Base-by-base conservation (phyloP, 2,797 vertebrate species). In the Craterocephalus amniculus region DNA sequence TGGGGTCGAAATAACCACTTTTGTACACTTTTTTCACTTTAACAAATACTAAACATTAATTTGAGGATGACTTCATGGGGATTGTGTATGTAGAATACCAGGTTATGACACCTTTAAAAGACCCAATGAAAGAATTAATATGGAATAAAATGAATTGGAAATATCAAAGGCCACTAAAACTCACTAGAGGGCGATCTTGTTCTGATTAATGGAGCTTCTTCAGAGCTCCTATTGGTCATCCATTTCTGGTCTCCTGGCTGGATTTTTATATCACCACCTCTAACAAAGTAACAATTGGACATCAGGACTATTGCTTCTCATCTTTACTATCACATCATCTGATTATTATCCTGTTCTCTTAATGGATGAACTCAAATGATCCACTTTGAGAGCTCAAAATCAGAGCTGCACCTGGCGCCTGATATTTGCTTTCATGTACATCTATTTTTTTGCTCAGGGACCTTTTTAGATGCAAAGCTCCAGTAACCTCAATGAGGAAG, bases 351-450 rank as follows among this genome's bases (percentile, higher is more conserved):
- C 2, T 51, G 10, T 51, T 24, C 10, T 51, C 48, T 24, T 22
- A 26, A 24, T 26, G 0, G 13, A 24, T 12, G 1, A 24, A 13
- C 11, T 3, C 4, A 51, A 24, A 24, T 24, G 4, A 51, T 51
- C 22, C 48, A 13, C 48, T 51, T 12, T 51, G 22, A 24, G n/a
- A 51, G 48, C 43, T 8, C 6, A n/a, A 13, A 24, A 51, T 51
- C 22, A 86, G 75, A 78, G 72, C 38, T n/a, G 58, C 64, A 75
- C 87, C 90, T 70, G 77, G 79, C 67, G 83, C 85, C 87, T 93
- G 88, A 90, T 86, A 91, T 92, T 93, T 92, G 68, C 89, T 91
- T 91, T 92, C 75, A 92, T 83, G 82, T 80, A 63, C 14, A 18
- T 63, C 22, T 16, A 40, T 4, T 63, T 36, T 5, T 18, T 45